phyloP scores from a whole-genome alignment of 2,888 invertebrate genomes.

The Ochropleura plecta region DNA sequence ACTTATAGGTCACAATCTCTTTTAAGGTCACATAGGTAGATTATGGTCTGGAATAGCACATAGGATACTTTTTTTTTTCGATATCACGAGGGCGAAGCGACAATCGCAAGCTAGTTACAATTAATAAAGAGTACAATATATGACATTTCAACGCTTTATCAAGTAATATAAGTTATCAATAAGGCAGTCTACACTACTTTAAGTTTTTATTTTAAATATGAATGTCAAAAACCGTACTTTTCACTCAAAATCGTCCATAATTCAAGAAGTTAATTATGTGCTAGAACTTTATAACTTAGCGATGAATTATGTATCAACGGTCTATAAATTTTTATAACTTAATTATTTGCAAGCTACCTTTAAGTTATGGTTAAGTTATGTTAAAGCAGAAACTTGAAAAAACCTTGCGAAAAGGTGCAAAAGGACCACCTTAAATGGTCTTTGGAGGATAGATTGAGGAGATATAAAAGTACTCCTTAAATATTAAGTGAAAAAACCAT shows the following conservation, averaged over 20 bases:
- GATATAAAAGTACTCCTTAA: slow-evolving; percentile 36
- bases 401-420: slow-evolving; percentile 45
- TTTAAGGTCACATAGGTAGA: no score
- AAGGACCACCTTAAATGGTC: slow-evolving; percentile 40
- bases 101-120: no score
- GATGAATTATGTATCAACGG: slow-evolving; percentile 51
- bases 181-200: not conserved
- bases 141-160: no score
- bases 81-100: no score
- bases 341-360: slow-evolving; percentile 56
- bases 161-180: no score
- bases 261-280: slow-evolving; percentile 41
- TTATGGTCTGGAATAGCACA: no score
- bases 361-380: slow-evolving; percentile 41
- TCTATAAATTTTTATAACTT: slow-evolving; percentile 61
- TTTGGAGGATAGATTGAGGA: slow-evolving; percentile 45
- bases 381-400: slow-evolving; percentile 42
- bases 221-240: not conserved
- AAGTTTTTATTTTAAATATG: not conserved
- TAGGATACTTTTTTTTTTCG: no score
- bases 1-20: no score
- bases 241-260: slow-evolving; percentile 6
- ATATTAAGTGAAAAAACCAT: slow-evolving; percentile 17
- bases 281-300: slow-evolving; percentile 44
- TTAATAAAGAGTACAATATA: no score